These are phyloP conservation scores for Plotosus lineatus DNA, from an alignment of 2,113 vertebrate genomes.

Conservation along the genomic window DNA sequence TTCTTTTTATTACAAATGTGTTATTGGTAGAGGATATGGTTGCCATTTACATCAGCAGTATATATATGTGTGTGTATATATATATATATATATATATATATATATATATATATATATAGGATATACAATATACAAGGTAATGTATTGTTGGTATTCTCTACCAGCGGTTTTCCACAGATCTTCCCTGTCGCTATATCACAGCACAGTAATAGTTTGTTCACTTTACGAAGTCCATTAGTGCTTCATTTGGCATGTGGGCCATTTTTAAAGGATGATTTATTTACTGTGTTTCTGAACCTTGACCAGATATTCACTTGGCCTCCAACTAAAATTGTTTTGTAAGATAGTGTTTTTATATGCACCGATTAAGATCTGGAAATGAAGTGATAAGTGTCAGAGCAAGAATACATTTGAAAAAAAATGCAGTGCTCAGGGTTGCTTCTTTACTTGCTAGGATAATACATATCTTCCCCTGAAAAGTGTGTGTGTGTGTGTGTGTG, in stretches of 20 bases:
- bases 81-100: no score
- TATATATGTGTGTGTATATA: no score
- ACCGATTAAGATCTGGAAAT: background rate
- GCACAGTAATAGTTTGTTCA: background rate
- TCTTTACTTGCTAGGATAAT: background rate
- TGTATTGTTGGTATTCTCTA: background rate
- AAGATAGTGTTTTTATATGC: background rate
- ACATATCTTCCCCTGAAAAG: background rate
- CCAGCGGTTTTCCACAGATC: background rate
- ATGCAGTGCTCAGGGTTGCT: background rate
- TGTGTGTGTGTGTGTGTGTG: conserved; percentile 3
- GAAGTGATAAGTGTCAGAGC: background rate
- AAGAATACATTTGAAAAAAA: background rate
- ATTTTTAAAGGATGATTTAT: conserved; percentile 24
- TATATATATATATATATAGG: no score
- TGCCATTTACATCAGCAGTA: no score
- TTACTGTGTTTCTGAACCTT: conserved; percentile 1
- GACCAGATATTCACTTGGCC: background rate
- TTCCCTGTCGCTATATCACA: background rate
- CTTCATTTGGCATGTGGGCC: background rate
- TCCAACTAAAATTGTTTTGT: background rate
- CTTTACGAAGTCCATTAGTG: background rate
- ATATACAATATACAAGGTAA: no score
- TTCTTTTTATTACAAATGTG: no score
- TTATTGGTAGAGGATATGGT: no score